Evolutionary conservation across 2,888 invertebrate genomes (phyloP).

Genomic region (Nemurella pictetii): DNA sequence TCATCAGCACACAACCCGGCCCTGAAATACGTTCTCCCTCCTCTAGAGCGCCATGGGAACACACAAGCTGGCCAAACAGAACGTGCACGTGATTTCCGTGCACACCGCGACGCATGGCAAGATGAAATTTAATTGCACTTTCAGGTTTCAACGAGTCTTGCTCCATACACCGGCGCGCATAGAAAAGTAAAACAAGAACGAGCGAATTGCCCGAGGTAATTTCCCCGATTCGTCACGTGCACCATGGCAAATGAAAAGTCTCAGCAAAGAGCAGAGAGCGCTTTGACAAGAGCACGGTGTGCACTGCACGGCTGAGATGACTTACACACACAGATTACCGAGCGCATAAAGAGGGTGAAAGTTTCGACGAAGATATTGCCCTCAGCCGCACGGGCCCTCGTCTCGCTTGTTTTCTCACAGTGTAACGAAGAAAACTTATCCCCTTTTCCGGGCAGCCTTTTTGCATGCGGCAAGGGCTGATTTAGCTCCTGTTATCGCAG

Average conservation of each 20-base stretch:
- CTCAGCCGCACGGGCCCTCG: background rate
- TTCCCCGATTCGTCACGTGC: background rate
- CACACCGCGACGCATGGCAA: background rate
- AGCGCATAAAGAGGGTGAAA: background rate
- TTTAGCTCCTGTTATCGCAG: no score
- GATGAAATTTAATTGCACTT: background rate
- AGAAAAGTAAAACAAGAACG: background rate
- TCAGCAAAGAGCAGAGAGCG: background rate
- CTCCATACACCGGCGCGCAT: background rate
- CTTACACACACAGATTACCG: background rate
- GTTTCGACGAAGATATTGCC: background rate
- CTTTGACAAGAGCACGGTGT: background rate
- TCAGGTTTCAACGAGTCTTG: background rate
- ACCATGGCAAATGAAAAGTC: background rate
- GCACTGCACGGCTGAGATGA: background rate
- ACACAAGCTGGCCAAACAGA: background rate
- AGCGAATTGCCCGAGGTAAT: background rate
- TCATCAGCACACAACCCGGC: background rate
- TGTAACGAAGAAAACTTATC: background rate
- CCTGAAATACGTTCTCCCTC: background rate
- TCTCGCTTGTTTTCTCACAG: background rate
- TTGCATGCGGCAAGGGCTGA: no score
- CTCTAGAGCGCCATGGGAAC: background rate
- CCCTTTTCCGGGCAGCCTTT: background rate
- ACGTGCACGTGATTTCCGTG: background rate